Conservation (phyloP, 2,113 vertebrate genomes). For the Cyanoramphus novaezelandiae region DNA sequence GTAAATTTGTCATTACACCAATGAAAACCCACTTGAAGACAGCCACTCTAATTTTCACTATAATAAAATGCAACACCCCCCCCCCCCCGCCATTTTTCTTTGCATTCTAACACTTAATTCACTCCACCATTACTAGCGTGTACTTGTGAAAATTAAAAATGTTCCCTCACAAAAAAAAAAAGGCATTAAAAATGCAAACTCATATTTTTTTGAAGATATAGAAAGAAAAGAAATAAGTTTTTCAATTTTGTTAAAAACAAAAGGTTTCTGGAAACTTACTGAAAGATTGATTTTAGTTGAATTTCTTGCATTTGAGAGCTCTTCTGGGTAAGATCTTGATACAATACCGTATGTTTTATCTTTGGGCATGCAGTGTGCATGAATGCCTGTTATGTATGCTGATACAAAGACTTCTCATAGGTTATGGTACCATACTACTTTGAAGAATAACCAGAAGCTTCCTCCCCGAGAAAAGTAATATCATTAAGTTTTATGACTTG, state of each 20-base stretch:
- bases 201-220: background rate
- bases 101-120: background rate
- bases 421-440: background rate
- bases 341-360: background rate
- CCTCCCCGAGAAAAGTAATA: background rate
- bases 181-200: background rate
- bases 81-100: background rate
- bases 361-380: accelerated
- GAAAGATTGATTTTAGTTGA: background rate
- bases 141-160: background rate
- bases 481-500: background rate
- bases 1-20: background rate
- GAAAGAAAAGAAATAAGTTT: background rate
- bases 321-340: background rate
- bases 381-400: accelerated
- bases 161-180: background rate
- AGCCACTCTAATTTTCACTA: background rate
- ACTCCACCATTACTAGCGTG: background rate
- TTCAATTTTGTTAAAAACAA: background rate
- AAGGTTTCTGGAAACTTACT: background rate
- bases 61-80: background rate
- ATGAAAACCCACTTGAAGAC: background rate
- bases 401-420: background rate
- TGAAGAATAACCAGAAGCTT: background rate
- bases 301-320: background rate